A percentile compares a stretch with the other conserved stretches of the same genome.
phyloP scores from a whole-genome alignment of 2,797 vertebrate genomes.

The Peromyscus nudipes region DNA sequence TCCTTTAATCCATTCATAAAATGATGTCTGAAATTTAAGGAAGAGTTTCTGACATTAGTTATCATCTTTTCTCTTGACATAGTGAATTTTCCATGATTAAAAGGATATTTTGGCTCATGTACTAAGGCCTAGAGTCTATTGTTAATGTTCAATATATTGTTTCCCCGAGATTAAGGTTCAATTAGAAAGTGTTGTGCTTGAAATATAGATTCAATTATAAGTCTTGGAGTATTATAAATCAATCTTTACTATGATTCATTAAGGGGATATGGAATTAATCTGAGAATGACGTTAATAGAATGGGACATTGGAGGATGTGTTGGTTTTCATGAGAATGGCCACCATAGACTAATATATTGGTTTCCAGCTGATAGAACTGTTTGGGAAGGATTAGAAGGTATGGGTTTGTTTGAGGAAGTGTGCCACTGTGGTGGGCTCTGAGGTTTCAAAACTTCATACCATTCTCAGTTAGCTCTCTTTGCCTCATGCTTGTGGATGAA shows the following conservation, averaged over 20 bases:
- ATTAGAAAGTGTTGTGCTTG: not conserved
- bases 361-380: not conserved
- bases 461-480: not conserved
- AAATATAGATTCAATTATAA: not conserved
- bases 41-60: conserved; percentile 6
- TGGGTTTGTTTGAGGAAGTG: not conserved
- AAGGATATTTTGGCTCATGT: not conserved
- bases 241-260: not conserved
- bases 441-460: not conserved
- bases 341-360: not conserved
- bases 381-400: not conserved
- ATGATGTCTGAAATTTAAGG: conserved; percentile 9
- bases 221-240: not conserved
- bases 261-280: not conserved
- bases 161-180: conserved; percentile 27
- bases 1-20: not conserved
- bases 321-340: not conserved
- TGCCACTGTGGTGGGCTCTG: not conserved
- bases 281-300: not conserved
- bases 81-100: not conserved
- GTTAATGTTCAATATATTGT: conserved; percentile 17
- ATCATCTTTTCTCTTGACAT: not conserved
- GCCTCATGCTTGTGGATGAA: not conserved
- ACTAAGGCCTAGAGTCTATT: not conserved
- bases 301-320: not conserved